Evolutionary conservation across 2,113 vertebrate genomes (phyloP), one percentile per base, ranked within the genome.

Genomic region (Hystrix cristata): DNA sequence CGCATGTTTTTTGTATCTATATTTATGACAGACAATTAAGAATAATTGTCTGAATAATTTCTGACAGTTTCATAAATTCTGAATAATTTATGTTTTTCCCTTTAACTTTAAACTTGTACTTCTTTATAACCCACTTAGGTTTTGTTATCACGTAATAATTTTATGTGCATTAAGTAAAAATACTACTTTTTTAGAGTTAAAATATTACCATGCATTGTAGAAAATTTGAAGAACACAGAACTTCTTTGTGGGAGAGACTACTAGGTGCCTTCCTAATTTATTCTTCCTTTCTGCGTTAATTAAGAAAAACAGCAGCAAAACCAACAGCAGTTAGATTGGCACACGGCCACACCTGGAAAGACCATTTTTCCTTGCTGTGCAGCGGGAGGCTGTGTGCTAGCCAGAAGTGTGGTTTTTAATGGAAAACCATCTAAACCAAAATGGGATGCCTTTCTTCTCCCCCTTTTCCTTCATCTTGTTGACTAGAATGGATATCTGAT

Each of bases 71-170:
- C 38, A 38, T 87, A 90, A 38, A 38, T 23, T 90, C 62, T 83
- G 15, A 59, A 25, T 92, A 62, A 62, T 62, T 91, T 87, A 59
- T 13, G 65, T 48, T 92, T 84, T 81, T 81, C 18, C 25, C 21
- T 67, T 89, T 80, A 76, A 38, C 11, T 69, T 60, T 85, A 86
- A 81, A 25, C 29, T 34, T 74, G 95, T 76, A 19, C 62, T 84
- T 46, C 13, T 95, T 92, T 81, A 64, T 21, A 87, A 60, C n/a
- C 23, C 19, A 62, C 55, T 92, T 57, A 76, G 43, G 31, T 90
- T 82, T 90, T 90, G 19, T 29, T 82, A 69, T 92, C 65, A 18
- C 25, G 71, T 51, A 82, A 86, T 12, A 96, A 93, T 25, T 90
- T 86, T 71, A n/a, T 71, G 1, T 60, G 48, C 83, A 46, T 23